Percentiles rank a stretch among this genome's conserved stretches.
These are phyloP conservation scores for Asteroscopus sphinx DNA, from an alignment of 2,888 invertebrate genomes.

Conservation along the genomic window DNA sequence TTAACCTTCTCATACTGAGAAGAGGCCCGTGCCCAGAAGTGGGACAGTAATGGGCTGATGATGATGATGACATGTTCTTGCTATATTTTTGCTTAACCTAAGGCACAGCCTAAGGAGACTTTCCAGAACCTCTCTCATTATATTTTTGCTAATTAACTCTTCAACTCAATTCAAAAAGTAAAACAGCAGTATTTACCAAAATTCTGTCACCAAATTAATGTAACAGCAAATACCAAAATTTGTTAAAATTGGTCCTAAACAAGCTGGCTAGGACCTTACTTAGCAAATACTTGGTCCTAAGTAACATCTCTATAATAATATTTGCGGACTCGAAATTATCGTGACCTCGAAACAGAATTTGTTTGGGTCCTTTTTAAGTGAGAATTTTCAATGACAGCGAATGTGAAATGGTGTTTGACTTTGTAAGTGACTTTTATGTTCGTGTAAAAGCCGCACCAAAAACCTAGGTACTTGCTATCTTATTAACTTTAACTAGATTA, in stretches of 20 bases:
- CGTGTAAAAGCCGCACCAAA: no score
- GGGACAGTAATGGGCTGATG: no score
- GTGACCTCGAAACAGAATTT: constrained; percentile 5
- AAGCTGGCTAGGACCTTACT: constrained; percentile 45
- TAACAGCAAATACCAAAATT: constrained; percentile 51
- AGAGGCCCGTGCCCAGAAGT: no score
- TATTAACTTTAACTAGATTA: no score
- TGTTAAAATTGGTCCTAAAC: constrained; percentile 53
- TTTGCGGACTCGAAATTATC: constrained; percentile 45
- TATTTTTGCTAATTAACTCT: constrained; percentile 22
- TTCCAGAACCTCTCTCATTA: constrained; percentile 1
- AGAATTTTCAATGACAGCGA: neutral
- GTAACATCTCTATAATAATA: constrained; percentile 43
- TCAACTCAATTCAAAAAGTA: constrained; percentile 44
- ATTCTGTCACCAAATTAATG: constrained; percentile 41
- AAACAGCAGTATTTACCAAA: constrained; percentile 26
- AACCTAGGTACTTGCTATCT: no score
- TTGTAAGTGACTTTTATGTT: no score
- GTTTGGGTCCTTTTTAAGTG: constrained; percentile 1
- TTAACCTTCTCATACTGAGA: no score
- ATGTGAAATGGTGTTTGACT: no score
- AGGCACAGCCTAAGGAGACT: no score
- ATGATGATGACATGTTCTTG: no score
- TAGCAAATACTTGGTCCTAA: constrained; percentile 41
- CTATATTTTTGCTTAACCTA: no score